Evolutionary conservation across 2,113 vertebrate species (phyloP).

Genomic region (Peromyscus californicus): DNA sequence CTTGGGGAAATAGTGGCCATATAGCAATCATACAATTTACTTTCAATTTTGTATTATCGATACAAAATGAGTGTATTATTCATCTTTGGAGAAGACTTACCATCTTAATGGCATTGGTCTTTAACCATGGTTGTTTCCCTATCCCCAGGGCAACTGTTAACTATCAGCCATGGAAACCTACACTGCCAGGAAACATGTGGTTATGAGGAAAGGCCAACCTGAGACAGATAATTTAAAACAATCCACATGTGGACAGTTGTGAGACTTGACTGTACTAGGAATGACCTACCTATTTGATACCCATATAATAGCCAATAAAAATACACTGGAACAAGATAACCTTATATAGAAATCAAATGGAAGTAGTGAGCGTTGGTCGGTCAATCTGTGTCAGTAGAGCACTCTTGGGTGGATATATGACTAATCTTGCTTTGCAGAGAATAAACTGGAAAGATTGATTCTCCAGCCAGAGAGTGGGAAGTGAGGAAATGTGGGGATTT

Average conservation of each 20-base stretch:
- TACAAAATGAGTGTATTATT: slow-evolving; percentile 53
- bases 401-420: background rate
- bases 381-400: background rate
- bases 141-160: background rate
- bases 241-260: slow-evolving; percentile 41
- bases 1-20: background rate
- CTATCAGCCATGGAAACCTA: background rate
- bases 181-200: background rate
- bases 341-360: slow-evolving; percentile 11
- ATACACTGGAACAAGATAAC: background rate
- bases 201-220: background rate
- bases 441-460: background rate
- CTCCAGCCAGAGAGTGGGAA: background rate
- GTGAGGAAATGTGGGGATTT: background rate
- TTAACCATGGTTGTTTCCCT: background rate
- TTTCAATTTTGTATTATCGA: slow-evolving; percentile 55
- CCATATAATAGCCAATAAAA: background rate
- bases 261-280: background rate
- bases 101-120: slow-evolving; percentile 56
- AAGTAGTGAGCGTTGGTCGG: background rate
- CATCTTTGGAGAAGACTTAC: slow-evolving; percentile 59
- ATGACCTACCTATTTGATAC: slow-evolving; percentile 10
- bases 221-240: slow-evolving; percentile 34
- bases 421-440: background rate
- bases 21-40: slow-evolving; percentile 31